Evolutionary conservation across 2,888 invertebrate genomes (phyloP).

Genomic region (Sphinx pinastri): DNA sequence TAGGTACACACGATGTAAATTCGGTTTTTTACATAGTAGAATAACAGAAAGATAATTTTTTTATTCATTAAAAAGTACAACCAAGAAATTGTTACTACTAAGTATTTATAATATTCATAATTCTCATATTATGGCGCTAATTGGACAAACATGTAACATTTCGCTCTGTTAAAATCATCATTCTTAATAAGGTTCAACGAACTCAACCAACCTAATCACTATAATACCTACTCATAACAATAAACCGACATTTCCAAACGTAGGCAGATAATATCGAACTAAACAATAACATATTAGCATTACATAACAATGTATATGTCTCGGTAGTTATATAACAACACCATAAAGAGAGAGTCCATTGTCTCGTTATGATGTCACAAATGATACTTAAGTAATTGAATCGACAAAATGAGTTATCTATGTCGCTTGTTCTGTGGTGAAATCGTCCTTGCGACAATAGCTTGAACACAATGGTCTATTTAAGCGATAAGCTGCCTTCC

Average conservation of each 20-base stretch:
- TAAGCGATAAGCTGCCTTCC: constrained; percentile 66
- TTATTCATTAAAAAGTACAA: too few species aligned
- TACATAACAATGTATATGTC: constrained; percentile 1
- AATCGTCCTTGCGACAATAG: constrained; percentile 72
- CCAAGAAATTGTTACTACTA: too few species aligned
- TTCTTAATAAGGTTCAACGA: too few species aligned
- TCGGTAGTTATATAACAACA: background rate
- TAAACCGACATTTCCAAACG: background rate
- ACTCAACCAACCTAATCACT: too few species aligned
- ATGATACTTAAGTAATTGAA: constrained; percentile 44
- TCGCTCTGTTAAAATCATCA: too few species aligned
- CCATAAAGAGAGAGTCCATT: constrained; percentile 39
- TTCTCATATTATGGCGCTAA: too few species aligned
- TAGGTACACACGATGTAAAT: too few species aligned
- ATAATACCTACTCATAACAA: background rate
- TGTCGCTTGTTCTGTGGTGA: constrained; percentile 56
- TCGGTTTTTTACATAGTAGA: constrained; percentile 21
- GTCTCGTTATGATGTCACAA: constrained; percentile 60
- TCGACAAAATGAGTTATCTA: constrained; percentile 47
- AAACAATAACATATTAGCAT: constrained; percentile 19
- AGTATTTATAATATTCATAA: too few species aligned
- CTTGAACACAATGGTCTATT: constrained; percentile 66
- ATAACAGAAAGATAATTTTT: background rate
- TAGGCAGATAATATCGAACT: background rate
- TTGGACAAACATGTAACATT: too few species aligned